Base-by-base conservation (phyloP, 1,140 invertebrate genomes). In the Paralvinella palmiformis region DNA sequence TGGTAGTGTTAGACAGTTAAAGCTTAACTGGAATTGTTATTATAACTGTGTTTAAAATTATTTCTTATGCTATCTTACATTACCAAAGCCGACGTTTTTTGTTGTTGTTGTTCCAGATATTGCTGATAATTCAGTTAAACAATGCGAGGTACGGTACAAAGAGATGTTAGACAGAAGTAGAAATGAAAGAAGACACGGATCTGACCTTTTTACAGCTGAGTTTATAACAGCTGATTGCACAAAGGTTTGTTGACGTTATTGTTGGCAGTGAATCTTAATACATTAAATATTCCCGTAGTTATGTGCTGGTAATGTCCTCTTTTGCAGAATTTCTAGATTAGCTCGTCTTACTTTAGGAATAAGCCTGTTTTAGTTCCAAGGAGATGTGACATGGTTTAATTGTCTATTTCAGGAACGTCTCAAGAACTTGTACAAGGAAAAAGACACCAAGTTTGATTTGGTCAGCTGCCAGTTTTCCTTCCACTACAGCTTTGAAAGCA, bases 391-490 rank as follows among this genome's bases (percentile, higher is more conserved):
- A 2, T 52, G 10, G 31, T 15, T 6, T 27, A 15, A 58, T 15
- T 35, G 13, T 67, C 59, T 69, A 67, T 67, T 75, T 59, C 75
- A 88, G 87, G 80, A 79, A 24, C 85, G 86, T 27, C 78, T 96
- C 1, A 85, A 87, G 59, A 86, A 85, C 69, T 83, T 84, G 64
- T 92, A 88, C 72, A 83, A 84, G 68, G 87, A 92, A 79, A 85
- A 87, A 4, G 87, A 87, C 37, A 85, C 62, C 29, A 52, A 87
- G 71, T 85, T 99, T 73, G 91, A 99, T 79, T 71, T 99, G 3
- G 90, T 93, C 0, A 96, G 92, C 72, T 96, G 94, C 78, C 97
- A 99, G 80, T 99, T 99, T 86, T 90, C 94, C 24, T 90, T 99
- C 72, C 85, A 86, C 69, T 99, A 98, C 72, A 90, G 90, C 72